These are phyloP conservation scores for Microcebus griseorufus DNA, from an alignment of 2,113 vertebrate species.

Conservation along the genomic window DNA sequence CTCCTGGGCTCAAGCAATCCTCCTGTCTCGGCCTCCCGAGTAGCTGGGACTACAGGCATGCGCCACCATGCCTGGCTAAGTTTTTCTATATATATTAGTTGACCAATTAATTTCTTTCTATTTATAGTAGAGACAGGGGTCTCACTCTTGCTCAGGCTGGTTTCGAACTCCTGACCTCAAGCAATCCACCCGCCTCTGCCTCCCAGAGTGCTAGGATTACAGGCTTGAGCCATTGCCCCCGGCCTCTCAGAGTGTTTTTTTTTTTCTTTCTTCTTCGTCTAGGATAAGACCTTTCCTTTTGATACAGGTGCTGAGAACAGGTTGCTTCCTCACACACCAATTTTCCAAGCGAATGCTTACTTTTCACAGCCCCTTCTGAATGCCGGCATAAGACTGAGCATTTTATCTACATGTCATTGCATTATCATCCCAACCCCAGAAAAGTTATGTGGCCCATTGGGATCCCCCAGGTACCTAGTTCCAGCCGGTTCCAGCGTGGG, in stretches of 20 bases:
- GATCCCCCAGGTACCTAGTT: background rate
- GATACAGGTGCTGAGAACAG: background rate
- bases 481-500: background rate
- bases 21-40: too few relatives aligned
- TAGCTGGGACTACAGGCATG: too few relatives aligned
- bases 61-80: too few relatives aligned
- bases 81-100: too few relatives aligned
- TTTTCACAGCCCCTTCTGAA: background rate
- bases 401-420: background rate
- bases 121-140: too few relatives aligned
- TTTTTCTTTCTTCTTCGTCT: background rate
- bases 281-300: background rate
- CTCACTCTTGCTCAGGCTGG: too few relatives aligned
- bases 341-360: background rate
- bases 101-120: too few relatives aligned
- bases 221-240: too few relatives aligned
- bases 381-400: background rate
- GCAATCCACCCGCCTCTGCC: too few relatives aligned
- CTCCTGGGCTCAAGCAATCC: too few relatives aligned
- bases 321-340: background rate
- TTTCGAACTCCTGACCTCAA: too few relatives aligned
- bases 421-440: background rate
- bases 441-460: background rate
- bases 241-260: background rate
- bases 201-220: too few relatives aligned